phyloP scores from a whole-genome alignment of 2,797 vertebrate genomes.

The Chromobotia macracanthus region DNA sequence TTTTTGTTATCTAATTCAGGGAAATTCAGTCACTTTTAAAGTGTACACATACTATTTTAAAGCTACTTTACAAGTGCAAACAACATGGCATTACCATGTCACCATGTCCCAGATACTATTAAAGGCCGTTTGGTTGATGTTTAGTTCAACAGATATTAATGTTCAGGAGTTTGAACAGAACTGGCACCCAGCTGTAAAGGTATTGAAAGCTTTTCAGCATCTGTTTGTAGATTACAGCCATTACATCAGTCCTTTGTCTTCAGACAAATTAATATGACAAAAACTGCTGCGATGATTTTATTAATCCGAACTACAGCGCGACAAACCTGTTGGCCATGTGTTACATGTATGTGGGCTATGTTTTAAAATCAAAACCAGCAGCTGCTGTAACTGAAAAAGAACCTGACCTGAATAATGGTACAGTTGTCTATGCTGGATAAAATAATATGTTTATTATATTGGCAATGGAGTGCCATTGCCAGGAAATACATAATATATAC shows the following conservation, averaged over 20 bases:
- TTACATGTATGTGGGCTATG: conserved; percentile 48
- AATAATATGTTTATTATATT: conserved; percentile 67
- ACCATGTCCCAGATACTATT: no score
- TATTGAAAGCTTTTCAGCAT: conserved; percentile 17
- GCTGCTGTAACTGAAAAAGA: conserved; percentile 41
- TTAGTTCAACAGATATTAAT: neutral
- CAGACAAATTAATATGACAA: conserved; percentile 46
- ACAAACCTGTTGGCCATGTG: conserved; percentile 65
- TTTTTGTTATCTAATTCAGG: no score
- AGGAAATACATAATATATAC: conserved; percentile 64
- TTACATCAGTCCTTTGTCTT: conserved; percentile 15
- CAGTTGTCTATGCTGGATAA: conserved; percentile 60
- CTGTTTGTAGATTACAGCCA: conserved; percentile 13
- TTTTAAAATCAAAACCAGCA: conserved; percentile 64
- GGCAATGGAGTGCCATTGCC: conserved; percentile 64
- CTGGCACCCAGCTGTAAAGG: neutral
- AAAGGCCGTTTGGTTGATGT: neutral
- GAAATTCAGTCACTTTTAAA: no score
- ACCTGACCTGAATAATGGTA: conserved; percentile 59
- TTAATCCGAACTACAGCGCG: conserved; percentile 55
- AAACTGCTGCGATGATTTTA: conserved; percentile 61
- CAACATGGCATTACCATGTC: no score
- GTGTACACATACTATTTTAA: no score
- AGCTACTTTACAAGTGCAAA: no score
- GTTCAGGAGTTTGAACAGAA: neutral